These are phyloP conservation scores for Bellardia pandia DNA, from an alignment of 2,888 invertebrate genomes.

Conservation along the genomic window DNA sequence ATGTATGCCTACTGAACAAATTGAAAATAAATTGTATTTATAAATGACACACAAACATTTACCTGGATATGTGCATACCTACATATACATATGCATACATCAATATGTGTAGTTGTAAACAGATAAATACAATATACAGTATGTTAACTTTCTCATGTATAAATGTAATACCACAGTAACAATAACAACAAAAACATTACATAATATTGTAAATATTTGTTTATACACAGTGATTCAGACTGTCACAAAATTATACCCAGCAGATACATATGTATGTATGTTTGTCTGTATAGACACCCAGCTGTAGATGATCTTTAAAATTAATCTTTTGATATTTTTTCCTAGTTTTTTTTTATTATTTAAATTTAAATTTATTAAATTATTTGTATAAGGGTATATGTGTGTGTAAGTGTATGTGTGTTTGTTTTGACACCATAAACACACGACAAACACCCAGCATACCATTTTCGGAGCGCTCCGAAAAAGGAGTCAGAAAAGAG, in stretches of 20 bases:
- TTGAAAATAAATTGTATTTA: constrained; percentile 49
- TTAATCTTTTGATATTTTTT: constrained; percentile 58
- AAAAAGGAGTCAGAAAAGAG: too few relatives aligned
- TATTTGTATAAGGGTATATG: background rate
- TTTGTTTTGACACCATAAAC: constrained; percentile 59
- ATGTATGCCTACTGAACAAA: constrained; percentile 18
- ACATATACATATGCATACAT: too few relatives aligned
- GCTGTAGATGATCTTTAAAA: constrained; percentile 24
- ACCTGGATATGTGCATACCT: background rate
- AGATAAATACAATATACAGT: constrained; percentile 17
- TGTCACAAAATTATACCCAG: background rate
- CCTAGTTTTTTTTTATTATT: background rate
- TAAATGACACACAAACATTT: constrained; percentile 10
- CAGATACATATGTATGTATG: background rate
- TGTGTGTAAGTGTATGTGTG: background rate
- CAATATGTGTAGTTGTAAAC: background rate
- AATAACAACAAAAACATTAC: background rate
- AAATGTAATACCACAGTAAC: constrained; percentile 10
- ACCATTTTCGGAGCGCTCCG: too few relatives aligned
- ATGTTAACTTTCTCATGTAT: constrained; percentile 47
- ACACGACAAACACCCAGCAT: constrained; percentile 25
- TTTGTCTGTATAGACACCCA: constrained; percentile 13
- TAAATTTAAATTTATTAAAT: constrained; percentile 8
- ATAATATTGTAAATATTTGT: constrained; percentile 26
- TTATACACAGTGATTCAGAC: background rate